These are phyloP conservation scores for Charina bottae DNA, from an alignment of 2,113 vertebrate species.

Conservation along the genomic window DNA sequence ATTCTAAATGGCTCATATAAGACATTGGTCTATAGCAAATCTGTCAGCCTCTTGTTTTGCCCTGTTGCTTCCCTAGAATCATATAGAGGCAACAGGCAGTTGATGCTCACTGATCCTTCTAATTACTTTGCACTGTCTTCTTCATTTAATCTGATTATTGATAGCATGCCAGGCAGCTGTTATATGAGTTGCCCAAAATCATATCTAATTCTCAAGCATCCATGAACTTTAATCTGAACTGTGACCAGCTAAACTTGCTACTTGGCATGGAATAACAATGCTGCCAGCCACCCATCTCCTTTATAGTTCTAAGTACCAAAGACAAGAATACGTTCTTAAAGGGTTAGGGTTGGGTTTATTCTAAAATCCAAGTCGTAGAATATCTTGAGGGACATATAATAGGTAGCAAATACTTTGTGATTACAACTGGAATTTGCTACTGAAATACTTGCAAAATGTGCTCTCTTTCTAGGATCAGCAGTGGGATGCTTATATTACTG, in stretches of 20 bases:
- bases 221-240: neutral
- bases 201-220: neutral
- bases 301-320: neutral
- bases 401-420: no score
- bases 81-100: neutral
- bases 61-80: neutral
- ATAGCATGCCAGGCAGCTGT: neutral
- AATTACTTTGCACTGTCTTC: neutral
- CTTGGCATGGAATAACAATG: neutral
- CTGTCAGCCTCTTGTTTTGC: neutral
- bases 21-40: neutral
- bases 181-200: neutral
- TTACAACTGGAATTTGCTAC: no score
- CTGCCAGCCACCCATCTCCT: neutral
- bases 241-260: neutral
- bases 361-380: no score
- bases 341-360: neutral
- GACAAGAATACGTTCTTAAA: neutral
- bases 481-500: no score
- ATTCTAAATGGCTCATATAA: neutral
- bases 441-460: no score
- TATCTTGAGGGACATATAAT: no score
- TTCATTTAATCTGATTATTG: neutral
- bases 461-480: no score
- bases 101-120: neutral